phyloP scores from a whole-genome alignment of 1,140 invertebrate genomes.

The Branchinecta lynchi region DNA sequence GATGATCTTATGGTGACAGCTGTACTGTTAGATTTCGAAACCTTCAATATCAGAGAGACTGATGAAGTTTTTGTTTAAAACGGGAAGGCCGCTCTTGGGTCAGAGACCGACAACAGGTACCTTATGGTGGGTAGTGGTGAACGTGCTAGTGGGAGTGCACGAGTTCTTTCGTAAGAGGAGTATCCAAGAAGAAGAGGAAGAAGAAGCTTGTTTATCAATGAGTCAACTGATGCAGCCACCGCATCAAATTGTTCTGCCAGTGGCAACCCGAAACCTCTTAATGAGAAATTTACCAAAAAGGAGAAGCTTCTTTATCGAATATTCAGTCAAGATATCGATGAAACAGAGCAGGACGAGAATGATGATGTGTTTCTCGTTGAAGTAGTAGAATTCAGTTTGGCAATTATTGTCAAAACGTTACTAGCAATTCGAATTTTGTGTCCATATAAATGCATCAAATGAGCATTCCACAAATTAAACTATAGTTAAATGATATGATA shows the following conservation, averaged over 20 bases:
- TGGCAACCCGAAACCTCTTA: background rate
- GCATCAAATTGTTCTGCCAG: no score
- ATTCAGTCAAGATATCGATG: constrained; percentile 3
- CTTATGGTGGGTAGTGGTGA: constrained; percentile 9
- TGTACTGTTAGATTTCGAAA: background rate
- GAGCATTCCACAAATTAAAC: background rate
- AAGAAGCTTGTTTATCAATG: background rate
- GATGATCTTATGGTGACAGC: constrained; percentile 8
- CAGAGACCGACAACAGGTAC: background rate
- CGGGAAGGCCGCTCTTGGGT: background rate
- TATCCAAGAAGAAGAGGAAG: no score
- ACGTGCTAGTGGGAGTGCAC: constrained; percentile 2
- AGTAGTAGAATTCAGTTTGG: constrained; percentile 6
- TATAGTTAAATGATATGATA: constrained; percentile 6
- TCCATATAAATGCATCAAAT: constrained; percentile 1
- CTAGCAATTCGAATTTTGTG: background rate
- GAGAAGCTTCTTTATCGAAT: constrained; percentile 5
- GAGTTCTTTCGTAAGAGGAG: background rate
- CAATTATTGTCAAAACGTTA: constrained; percentile 10
- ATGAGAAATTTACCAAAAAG: constrained; percentile 1
- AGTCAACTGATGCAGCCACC: constrained; percentile 8
- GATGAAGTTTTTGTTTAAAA: constrained; percentile 10
- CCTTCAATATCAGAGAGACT: constrained; percentile 5
- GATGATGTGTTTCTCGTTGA: background rate
- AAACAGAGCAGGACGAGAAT: constrained; percentile 5